These are phyloP conservation scores for Heliconius hermathena DNA, from an alignment of 1,140 invertebrate genomes.

Conservation along the genomic window DNA sequence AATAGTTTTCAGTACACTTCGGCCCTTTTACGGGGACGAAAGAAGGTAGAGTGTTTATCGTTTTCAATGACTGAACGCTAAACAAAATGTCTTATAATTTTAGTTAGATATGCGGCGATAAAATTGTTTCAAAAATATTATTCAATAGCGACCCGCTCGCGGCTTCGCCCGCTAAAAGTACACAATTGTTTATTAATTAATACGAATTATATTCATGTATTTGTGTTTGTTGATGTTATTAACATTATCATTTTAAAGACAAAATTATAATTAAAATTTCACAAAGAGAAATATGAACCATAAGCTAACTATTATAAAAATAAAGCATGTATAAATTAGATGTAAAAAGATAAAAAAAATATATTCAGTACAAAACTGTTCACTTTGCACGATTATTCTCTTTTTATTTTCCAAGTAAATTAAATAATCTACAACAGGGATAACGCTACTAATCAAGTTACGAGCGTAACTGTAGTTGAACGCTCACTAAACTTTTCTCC, in stretches of 20 bases:
- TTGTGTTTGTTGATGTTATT: too few relatives aligned
- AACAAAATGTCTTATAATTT: neutral
- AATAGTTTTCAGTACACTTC: conserved; percentile 20
- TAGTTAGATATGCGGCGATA: neutral
- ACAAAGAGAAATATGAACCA: neutral
- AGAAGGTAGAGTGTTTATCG: neutral
- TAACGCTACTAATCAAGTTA: conserved; percentile 34
- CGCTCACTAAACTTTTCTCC: conserved; percentile 35
- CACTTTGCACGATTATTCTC: neutral
- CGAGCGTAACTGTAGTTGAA: conserved; percentile 35
- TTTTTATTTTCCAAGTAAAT: conserved; percentile 25
- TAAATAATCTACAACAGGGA: conserved; percentile 26
- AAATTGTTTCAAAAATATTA: too few relatives aligned
- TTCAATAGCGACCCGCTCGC: too few relatives aligned
- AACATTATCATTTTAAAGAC: too few relatives aligned
- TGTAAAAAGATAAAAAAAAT: neutral
- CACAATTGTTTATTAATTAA: too few relatives aligned
- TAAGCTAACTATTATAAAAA: neutral
- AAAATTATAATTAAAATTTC: too few relatives aligned
- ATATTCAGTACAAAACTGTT: neutral
- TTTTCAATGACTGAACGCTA: neutral
- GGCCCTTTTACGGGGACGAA: neutral
- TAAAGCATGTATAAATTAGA: neutral
- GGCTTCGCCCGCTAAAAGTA: too few relatives aligned
- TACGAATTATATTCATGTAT: too few relatives aligned